Percentiles rank a stretch among this genome's conserved stretches.
Evolutionary conservation across 2,888 invertebrate species (phyloP).

Genomic region (Ophion obscuratus): DNA sequence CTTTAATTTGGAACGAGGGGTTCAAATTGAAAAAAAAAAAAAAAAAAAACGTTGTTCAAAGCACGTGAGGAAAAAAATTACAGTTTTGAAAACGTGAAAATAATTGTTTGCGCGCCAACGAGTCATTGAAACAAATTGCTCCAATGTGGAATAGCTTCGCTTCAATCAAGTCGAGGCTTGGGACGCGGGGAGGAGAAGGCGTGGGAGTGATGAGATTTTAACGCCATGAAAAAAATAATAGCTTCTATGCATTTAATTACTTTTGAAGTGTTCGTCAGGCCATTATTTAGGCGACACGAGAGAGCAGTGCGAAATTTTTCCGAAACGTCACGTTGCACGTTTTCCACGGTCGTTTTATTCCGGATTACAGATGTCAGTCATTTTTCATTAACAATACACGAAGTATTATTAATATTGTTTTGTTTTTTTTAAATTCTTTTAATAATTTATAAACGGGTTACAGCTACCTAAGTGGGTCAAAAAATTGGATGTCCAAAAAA

Average conservation of each 20-base stretch:
- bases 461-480: too few species aligned
- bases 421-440: too few species aligned
- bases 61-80: neutral
- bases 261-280: neutral
- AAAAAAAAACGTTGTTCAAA: neutral
- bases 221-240: neutral
- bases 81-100: neutral
- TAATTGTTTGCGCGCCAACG: neutral
- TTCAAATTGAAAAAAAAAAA: neutral
- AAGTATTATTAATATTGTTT: neutral
- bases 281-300: neutral
- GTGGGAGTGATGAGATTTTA: neutral
- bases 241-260: neutral
- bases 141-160: neutral
- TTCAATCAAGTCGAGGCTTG: neutral
- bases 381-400: neutral
- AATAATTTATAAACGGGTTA: too few species aligned
- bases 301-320: neutral
- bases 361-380: too few species aligned
- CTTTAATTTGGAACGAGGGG: neutral
- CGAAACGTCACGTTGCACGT: neutral
- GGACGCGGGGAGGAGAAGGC: neutral
- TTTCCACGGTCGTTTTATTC: neutral
- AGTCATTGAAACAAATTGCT: neutral
- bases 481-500: too few species aligned